Percentiles rank a stretch among this genome's conserved stretches.
phyloP scores from a whole-genome alignment of 30 jellyfish, hydroid and myxozoan genomes.

The Cassiopea xamachana region DNA sequence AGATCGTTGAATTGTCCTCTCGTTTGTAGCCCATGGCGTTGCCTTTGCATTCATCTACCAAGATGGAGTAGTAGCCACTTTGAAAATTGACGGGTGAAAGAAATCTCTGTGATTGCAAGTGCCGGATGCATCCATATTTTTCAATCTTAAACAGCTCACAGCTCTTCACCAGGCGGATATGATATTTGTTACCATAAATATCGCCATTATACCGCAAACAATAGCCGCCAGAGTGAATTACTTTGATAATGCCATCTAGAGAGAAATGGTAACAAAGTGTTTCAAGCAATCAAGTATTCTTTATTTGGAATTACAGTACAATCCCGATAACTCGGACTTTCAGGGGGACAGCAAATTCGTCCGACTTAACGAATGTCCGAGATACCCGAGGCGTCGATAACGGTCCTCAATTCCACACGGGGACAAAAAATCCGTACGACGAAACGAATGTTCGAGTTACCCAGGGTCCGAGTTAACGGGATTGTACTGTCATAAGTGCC shows the following conservation, averaged over 20 bases:
- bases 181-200: not conserved
- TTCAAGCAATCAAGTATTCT: not conserved
- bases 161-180: not conserved
- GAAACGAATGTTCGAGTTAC: too few relatives aligned
- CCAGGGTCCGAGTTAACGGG: too few relatives aligned
- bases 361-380: too few relatives aligned
- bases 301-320: too few relatives aligned
- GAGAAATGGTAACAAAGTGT: not conserved
- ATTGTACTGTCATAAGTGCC: too few relatives aligned
- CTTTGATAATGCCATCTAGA: constrained; percentile 1
- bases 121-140: constrained; percentile 26
- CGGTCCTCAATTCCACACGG: too few relatives aligned
- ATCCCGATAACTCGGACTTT: too few relatives aligned
- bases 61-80: not conserved
- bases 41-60: not conserved
- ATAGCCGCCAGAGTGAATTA: constrained; percentile 32
- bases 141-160: constrained; percentile 15
- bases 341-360: too few relatives aligned
- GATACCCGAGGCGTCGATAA: too few relatives aligned
- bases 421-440: too few relatives aligned
- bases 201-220: not conserved
- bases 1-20: not conserved
- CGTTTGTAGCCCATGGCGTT: not conserved
- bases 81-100: not conserved
- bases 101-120: not conserved